Conservation (phyloP, 2,797 vertebrate genomes). For the Sus cebifrons region DNA sequence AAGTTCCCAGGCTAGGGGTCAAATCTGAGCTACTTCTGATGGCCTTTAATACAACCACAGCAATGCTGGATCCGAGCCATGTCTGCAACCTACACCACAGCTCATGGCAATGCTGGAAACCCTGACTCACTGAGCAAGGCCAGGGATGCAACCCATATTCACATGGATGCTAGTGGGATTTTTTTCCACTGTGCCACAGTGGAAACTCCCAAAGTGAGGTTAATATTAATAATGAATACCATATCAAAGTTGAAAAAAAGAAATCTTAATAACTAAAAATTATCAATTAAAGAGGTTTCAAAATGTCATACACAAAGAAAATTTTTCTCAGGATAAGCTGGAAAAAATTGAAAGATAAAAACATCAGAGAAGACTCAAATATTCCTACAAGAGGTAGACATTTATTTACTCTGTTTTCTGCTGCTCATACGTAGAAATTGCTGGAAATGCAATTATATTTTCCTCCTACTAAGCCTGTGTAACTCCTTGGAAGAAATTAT, state of each 20-base stretch:
- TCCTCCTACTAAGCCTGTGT: neutral
- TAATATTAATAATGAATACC: conserved; percentile 40
- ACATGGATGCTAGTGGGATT: too few relatives aligned
- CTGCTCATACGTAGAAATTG: neutral
- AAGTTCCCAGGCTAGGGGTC: too few relatives aligned
- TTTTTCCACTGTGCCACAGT: too few relatives aligned
- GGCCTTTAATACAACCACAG: too few relatives aligned
- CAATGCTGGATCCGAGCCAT: too few relatives aligned
- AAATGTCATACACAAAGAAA: neutral
- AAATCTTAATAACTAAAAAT: neutral
- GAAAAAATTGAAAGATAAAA: neutral
- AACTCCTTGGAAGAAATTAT: neutral
- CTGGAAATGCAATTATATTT: conserved; percentile 58
- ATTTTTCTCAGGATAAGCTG: neutral
- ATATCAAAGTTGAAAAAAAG: conserved; percentile 10
- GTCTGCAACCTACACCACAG: too few relatives aligned
- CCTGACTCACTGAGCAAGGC: too few relatives aligned
- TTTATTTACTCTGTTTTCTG: conserved; percentile 7
- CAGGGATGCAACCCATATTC: too few relatives aligned
- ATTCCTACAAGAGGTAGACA: neutral
- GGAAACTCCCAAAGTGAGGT: neutral
- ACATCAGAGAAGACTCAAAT: neutral
- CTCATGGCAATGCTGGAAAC: too few relatives aligned
- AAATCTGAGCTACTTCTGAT: too few relatives aligned
- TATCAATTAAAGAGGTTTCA: neutral